phyloP scores from a whole-genome alignment of 2,888 invertebrate genomes.

The Nebria salina region DNA sequence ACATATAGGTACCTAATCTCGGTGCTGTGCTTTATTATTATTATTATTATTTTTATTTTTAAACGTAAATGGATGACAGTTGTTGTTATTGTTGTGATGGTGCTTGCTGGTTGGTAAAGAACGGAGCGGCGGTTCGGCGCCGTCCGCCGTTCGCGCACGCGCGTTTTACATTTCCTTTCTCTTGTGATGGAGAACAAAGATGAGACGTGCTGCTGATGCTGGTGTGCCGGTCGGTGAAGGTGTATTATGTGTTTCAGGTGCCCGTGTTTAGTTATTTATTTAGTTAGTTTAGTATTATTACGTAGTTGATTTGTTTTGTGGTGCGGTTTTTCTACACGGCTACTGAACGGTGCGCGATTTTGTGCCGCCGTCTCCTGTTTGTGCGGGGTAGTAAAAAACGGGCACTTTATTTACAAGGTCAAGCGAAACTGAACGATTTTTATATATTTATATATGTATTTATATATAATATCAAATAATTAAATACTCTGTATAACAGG shows the following conservation, averaged over 20 bases:
- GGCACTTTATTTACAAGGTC: conserved; percentile 53
- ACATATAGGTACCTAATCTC: neutral
- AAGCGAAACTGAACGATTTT: conserved; percentile 49
- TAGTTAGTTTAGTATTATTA: neutral
- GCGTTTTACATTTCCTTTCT: neutral
- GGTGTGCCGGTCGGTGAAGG: conserved; percentile 23
- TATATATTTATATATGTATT: neutral
- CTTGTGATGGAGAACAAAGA: conserved; percentile 9
- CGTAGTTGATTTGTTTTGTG: conserved; percentile 18
- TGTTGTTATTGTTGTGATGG: neutral
- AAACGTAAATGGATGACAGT: neutral
- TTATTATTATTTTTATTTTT: neutral
- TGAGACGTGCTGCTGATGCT: conserved; percentile 28
- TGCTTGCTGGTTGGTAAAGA: conserved; percentile 5
- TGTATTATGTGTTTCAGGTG: conserved; percentile 25
- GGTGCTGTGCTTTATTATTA: neutral
- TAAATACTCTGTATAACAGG: conserved; percentile 47
- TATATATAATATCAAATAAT: conserved; percentile 41
- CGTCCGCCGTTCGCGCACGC: conserved; percentile 16
- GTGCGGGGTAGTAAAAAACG: conserved; percentile 54
- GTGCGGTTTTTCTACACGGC: conserved; percentile 17
- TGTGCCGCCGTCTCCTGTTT: conserved; percentile 50
- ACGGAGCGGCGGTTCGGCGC: conserved; percentile 20
- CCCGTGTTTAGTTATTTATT: conserved; percentile 25
- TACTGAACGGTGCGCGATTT: conserved; percentile 44